Base-by-base conservation (phyloP, 53 echinoderm and acorn worm species). In the Temnopleurus reevesii region DNA sequence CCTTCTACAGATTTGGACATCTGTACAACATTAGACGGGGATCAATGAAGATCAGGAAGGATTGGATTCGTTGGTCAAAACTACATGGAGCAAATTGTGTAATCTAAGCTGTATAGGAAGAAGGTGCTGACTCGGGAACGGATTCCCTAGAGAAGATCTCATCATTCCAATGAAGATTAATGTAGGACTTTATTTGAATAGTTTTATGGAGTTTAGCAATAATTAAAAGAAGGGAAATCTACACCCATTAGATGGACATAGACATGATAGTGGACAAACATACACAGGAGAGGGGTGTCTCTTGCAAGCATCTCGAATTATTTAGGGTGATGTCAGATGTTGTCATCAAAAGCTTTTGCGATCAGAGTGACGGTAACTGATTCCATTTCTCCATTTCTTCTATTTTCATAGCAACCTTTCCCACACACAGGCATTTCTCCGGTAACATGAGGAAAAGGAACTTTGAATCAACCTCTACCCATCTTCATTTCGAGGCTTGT, bases 1-100 rank as follows among this genome's bases (percentile, higher is more conserved):
- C 43, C 8, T 41, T 56, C 56, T 71, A 41, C 3, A 41, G 26
- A 71, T 36, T 38, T 71, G 71, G 41, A 71, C 71, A 71, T 71
- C 71, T 71, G 71, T 71, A 71, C 71, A 71, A 71, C 71, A 71
- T 71, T 71, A 71, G n/a, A 43, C 71, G 71, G 36, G 23, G 71
- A 71, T 71, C 71, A 71, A 41, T 71, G 21, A 23, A n/a, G 41
- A 38, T 36, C 17, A 43, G 13, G 33, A 4, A 17, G 31, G 15
- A 34, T 63, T 33, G 63, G 34, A 63, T 63, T 17, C 31, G 31
- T 34, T 63, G 5, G 30, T 34, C 63, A 63, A 33, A 71, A 71
- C 41, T 36, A 71, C 71, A 71, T 12, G 41, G 71, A 71, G 19
- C 21, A 18, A 71, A 38, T 26, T 38, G 41, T 38, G 71, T 71